These are phyloP conservation scores for Rhopilema esculentum DNA, from an alignment of 30 jellyfish, hydroid and myxozoan genomes.

Conservation along the genomic window DNA sequence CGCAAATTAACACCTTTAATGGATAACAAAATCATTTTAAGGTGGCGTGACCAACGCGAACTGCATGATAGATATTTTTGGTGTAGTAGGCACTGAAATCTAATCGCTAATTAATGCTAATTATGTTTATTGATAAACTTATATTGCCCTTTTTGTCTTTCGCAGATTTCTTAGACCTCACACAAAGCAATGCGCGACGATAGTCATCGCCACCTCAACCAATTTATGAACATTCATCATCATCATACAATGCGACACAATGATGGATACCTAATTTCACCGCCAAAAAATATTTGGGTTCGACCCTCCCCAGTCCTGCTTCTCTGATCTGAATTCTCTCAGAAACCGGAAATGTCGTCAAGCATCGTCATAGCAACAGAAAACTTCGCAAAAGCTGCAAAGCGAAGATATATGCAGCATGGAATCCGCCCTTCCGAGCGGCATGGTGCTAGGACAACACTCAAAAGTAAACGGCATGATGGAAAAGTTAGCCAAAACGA, in stretches of 20 bases:
- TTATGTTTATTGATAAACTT: too few species aligned
- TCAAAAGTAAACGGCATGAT: constrained; percentile 44
- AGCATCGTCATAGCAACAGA: constrained; percentile 67
- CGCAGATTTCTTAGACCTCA: background rate
- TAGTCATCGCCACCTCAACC: background rate
- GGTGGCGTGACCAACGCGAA: background rate
- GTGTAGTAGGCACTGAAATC: too few species aligned
- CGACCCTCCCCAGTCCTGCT: constrained; percentile 44
- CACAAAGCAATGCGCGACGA: background rate
- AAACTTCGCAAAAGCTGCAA: constrained; percentile 37
- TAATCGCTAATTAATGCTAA: too few species aligned
- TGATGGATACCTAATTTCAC: constrained; percentile 11
- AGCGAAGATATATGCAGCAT: constrained; percentile 55
- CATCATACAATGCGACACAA: background rate
- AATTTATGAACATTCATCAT: background rate
- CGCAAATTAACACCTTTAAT: background rate
- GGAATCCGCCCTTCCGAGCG: constrained; percentile 64
- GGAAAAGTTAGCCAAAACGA: constrained; percentile 45
- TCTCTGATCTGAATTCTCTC: constrained; percentile 68
- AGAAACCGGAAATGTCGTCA: constrained; percentile 56
- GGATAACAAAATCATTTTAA: background rate
- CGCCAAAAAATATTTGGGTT: constrained; percentile 27
- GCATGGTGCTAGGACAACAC: constrained; percentile 50
- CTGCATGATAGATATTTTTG: background rate
- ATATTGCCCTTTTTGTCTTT: background rate